Evolutionary conservation across 37 sponge, comb jelly and placozoan genomes (phyloP), one percentile per base, ranked within the genome.

Genomic region (Beroe ovata): DNA sequence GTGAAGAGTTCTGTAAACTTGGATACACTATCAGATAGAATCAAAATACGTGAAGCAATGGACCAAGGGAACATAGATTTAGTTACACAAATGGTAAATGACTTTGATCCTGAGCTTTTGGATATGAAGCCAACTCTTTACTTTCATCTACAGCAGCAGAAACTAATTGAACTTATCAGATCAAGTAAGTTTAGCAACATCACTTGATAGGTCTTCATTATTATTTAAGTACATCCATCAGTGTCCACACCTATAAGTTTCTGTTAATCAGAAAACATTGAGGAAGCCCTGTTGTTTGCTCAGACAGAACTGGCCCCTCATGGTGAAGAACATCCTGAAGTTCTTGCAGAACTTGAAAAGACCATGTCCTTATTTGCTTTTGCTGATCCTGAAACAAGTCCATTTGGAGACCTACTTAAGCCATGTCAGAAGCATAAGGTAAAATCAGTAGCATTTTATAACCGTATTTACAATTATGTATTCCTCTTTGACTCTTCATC

Each of bases 61-160:
- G 92, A 96, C 59, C 63, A 54, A 18, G 92, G 92, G 21, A 88
- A 92, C 60, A 88, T 92, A 16, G 91, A 54, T 23, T 38, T 71
- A 1, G 92, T 91, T 3, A 91, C 91, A 3, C 29, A 88, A 59
- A 88, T 93, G 47, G 92, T 96, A 37, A 96, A 96, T 59, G 93
- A 92, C 59, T 77, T 94, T 3, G 93, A 96, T 38, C 95, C 95
- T 0, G 94, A 93, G 29, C 92, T 96, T 0, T 72, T 96, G 26
- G 96, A 96, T 91, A 92, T 92, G 37, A 93, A 94, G 30, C 90
- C 94, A 14, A 89, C 64, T 0, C 91, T 96, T 14, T 92, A 91
- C 60, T 96, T 96, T 63, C 96, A 96, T 63, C 88, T 96, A 25
- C 94, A 96, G 61, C 94, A 94, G 59, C 96, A 96, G 88, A 92